Conservation (phyloP, 2,113 vertebrate species). For the Gymnobelideus leadbeateri region DNA sequence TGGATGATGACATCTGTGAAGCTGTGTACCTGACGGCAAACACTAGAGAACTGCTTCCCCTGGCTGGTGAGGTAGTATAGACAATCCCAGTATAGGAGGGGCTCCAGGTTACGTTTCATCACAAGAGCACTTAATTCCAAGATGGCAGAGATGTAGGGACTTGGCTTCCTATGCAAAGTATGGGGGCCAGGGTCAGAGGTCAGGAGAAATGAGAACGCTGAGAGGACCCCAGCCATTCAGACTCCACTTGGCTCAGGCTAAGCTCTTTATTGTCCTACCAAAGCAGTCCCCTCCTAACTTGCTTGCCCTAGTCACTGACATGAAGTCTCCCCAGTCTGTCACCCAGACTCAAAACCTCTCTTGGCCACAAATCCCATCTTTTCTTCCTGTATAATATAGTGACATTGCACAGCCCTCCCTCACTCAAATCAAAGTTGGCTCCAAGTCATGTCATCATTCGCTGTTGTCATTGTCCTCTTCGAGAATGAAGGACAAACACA, state of each 20-base stretch:
- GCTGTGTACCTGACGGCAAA: constrained; percentile 87
- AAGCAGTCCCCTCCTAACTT: neutral
- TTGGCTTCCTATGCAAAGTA: constrained; percentile 79
- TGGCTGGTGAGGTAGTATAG: constrained; percentile 85
- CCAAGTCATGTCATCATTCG: too few relatives aligned
- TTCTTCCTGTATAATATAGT: neutral
- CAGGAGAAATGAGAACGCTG: neutral
- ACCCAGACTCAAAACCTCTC: neutral
- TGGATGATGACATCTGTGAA: constrained; percentile 87
- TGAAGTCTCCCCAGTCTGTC: neutral
- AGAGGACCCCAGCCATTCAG: neutral
- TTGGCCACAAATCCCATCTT: neutral
- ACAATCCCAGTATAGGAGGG: constrained; percentile 84
- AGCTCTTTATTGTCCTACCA: neutral
- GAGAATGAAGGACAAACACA: too few relatives aligned
- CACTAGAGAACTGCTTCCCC: constrained; percentile 83
- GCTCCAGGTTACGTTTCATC: constrained; percentile 77
- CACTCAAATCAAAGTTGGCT: too few relatives aligned
- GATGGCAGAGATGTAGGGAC: constrained; percentile 89
- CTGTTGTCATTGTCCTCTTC: too few relatives aligned
- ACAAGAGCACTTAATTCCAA: constrained; percentile 88
- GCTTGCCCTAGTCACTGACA: neutral
- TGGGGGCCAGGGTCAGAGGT: neutral
- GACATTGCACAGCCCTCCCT: too few relatives aligned
- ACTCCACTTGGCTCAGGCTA: neutral